Evolutionary conservation across 2,113 vertebrate genomes (phyloP).

Genomic region (Vulpes vulpes): DNA sequence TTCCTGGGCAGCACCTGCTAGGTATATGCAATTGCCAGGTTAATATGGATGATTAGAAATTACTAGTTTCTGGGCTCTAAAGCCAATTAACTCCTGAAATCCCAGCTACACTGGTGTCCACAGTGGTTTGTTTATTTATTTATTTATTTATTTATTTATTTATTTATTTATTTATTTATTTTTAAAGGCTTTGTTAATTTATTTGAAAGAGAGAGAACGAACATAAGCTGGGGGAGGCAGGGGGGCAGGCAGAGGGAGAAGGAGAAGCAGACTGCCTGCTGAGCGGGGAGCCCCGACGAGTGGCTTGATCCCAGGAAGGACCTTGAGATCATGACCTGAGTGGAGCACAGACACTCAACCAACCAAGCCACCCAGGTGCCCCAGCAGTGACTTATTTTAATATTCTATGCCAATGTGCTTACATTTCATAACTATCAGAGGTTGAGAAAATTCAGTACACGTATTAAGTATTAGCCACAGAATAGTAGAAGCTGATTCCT

Average conservation of each 20-base stretch:
- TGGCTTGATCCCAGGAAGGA: no score
- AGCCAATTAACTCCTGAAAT: constrained; percentile 32
- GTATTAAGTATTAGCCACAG: background rate
- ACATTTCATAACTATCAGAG: background rate
- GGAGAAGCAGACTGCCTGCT: no score
- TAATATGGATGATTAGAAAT: constrained; percentile 53
- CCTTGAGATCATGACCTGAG: no score
- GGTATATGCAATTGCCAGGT: constrained; percentile 36
- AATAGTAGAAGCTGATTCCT: constrained; percentile 14
- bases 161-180: no score
- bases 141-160: no score
- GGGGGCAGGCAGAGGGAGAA: no score
- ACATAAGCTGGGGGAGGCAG: no score
- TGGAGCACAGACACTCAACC: no score
- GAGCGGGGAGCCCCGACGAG: no score
- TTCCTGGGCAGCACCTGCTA: constrained; percentile 79
- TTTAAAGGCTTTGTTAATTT: no score
- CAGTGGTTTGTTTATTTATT: background rate
- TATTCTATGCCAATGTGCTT: background rate
- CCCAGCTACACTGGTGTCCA: background rate
- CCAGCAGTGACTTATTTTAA: background rate
- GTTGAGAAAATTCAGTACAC: background rate
- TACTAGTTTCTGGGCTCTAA: constrained; percentile 41
- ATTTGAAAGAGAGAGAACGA: no score
- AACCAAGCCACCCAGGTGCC: no score